phyloP scores from a whole-genome alignment of 2,888 invertebrate species.

The Sesamia inferens region DNA sequence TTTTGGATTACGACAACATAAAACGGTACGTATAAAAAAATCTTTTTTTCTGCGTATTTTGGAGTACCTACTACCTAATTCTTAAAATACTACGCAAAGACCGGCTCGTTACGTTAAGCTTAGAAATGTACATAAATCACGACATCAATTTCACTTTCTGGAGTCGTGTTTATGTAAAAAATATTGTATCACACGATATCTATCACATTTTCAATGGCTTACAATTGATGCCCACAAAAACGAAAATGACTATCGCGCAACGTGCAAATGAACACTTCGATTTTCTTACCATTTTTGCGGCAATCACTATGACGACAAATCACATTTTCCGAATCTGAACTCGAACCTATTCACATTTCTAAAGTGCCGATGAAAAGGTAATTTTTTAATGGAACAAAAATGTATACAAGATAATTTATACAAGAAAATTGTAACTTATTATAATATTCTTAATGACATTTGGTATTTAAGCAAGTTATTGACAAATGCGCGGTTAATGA shows the following conservation, averaged over 20 bases:
- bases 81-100: slow-evolving; percentile 12
- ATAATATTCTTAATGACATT: slow-evolving; percentile 13
- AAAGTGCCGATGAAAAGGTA: slow-evolving; percentile 6
- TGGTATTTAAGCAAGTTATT: slow-evolving; percentile 3
- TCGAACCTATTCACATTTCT: background rate
- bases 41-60: slow-evolving; percentile 5
- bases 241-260: slow-evolving; percentile 25
- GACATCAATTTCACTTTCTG: slow-evolving; percentile 51
- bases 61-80: background rate
- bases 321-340: slow-evolving; percentile 11
- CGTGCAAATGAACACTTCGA: background rate
- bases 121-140: slow-evolving; percentile 38
- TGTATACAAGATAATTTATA: background rate
- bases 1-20: slow-evolving; percentile 61
- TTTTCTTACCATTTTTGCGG: slow-evolving; percentile 30
- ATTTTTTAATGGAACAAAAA: background rate
- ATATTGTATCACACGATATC: slow-evolving; percentile 47
- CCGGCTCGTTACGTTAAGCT: slow-evolving; percentile 16
- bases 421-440: slow-evolving; percentile 13
- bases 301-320: background rate
- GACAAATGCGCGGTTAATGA: slow-evolving; percentile 18
- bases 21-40: slow-evolving; percentile 65
- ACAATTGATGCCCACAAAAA: slow-evolving; percentile 19
- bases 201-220: slow-evolving; percentile 28
- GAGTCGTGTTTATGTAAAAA: slow-evolving; percentile 42